Conservation (phyloP, 2,888 invertebrate species). For the Cancer borealis region DNA sequence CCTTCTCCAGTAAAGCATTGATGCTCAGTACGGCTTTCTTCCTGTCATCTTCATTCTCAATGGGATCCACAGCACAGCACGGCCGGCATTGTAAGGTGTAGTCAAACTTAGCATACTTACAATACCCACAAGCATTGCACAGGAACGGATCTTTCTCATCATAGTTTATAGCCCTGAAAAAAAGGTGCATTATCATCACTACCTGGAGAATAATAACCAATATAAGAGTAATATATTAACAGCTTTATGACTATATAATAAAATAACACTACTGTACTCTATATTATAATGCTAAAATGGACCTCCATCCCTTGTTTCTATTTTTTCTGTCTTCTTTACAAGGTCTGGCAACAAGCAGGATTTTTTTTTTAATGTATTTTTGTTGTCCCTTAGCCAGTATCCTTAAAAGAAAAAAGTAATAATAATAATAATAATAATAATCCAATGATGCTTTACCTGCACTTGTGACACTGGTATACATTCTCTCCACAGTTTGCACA, state of each 20-base stretch:
- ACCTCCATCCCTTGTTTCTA: too few species aligned
- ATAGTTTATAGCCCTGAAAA: conserved; percentile 93
- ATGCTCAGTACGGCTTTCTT: conserved; percentile 96
- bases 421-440: too few species aligned
- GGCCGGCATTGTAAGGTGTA: conserved; percentile 94
- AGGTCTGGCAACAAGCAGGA: too few species aligned
- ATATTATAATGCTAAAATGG: too few species aligned
- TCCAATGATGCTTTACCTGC: conserved; percentile 83
- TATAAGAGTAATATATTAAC: not conserved
- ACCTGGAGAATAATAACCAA: not conserved
- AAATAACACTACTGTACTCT: not conserved
- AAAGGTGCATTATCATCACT: not conserved
- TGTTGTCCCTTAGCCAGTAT: too few species aligned
- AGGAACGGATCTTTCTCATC: conserved; percentile 99
- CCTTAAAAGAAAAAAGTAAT: too few species aligned
- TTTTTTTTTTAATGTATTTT: too few species aligned
- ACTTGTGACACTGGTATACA: conserved; percentile 99
- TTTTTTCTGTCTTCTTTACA: too few species aligned
- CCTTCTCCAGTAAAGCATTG: conserved; percentile 93
- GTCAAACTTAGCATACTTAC: conserved; percentile 99
- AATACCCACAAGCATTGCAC: conserved; percentile 99
- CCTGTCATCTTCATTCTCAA: conserved; percentile 97
- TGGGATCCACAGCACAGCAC: conserved; percentile 97
- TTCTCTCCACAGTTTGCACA: conserved; percentile 99
- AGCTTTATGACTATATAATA: not conserved